Base-by-base conservation (phyloP, 2,888 invertebrate species). In the Hydraecia micacea region DNA sequence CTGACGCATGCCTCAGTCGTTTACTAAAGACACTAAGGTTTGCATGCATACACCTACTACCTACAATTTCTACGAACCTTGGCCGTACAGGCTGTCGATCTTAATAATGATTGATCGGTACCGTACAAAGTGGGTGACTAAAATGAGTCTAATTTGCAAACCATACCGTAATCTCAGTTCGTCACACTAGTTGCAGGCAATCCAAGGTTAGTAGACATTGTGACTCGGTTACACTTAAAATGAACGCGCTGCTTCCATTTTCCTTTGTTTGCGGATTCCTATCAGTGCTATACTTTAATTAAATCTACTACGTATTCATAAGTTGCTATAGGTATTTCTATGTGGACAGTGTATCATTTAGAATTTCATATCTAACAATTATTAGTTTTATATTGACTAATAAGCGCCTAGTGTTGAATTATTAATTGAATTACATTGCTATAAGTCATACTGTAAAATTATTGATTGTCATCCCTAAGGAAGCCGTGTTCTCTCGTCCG, bases 1-100 rank as follows among this genome's bases (percentile, higher is more conserved):
- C 92, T 90, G 77, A 86, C 80, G 84, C 80, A 79, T 70, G 84
- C 71, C 79, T 79, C 75, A 79, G 72, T 79, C 80, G 86, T 86
- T 86, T 79, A 70, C 80, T 76, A 83, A 75, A 75, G 73, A 65
- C 73, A 80, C 83, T 69, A 83, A 74, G 89, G 88, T 88, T 89
- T 86, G 87, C 86, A 65, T 75, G 68, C 66, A 81, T 75, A 79
- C 25, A 67, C 36, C 72, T 86, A 84, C 73, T 68, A 73, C 60
- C 36, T 87, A 86, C 65, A 36, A 72, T 75, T 83, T 68, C 62
- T 80, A 88, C 65, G 36, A 70, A 78, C 70, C 58, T 70, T 71
- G 32, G 49, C 32, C 67, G 11, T 2, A 36, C 36, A 36, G 25
- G 8, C 32, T 32, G 63, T 25, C 21, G 25, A 36, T 62, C 21